A percentile compares a stretch with the other conserved stretches of the same genome.
Evolutionary conservation across 2,797 vertebrate genomes (phyloP).

Genomic region (Mormyrops boulengeri): DNA sequence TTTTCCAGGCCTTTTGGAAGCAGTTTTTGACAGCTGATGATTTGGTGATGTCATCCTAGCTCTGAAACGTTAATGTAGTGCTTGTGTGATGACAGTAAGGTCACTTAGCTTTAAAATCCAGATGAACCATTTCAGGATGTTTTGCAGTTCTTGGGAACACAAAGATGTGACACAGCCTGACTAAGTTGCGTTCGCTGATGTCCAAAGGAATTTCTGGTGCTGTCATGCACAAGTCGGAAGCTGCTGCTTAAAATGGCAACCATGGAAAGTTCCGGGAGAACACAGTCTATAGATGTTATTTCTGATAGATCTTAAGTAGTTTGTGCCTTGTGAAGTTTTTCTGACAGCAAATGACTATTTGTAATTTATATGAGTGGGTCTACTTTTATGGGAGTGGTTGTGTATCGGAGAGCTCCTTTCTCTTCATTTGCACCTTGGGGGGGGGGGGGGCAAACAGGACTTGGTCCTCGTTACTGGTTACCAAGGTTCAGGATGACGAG

Average conservation of each 20-base stretch:
- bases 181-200: neutral
- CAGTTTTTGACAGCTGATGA: neutral
- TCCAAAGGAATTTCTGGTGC: neutral
- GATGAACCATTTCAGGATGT: neutral
- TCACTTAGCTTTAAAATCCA: conserved; percentile 4
- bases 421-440: neutral
- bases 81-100: neutral
- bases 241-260: neutral
- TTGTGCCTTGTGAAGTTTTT: neutral
- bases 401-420: neutral
- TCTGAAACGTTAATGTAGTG: neutral
- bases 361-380: neutral
- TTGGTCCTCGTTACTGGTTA: neutral
- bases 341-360: neutral
- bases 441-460: neutral
- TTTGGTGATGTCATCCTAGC: neutral
- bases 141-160: conserved; percentile 7
- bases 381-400: neutral
- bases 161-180: neutral
- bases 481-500: neutral
- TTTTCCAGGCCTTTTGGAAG: neutral
- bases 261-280: neutral
- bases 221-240: neutral
- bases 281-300: neutral
- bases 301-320: neutral